A percentile compares a stretch with the other conserved stretches of the same genome.
phyloP scores from a whole-genome alignment of 2,888 invertebrate species.

The Nephrotoma appendiculata region DNA sequence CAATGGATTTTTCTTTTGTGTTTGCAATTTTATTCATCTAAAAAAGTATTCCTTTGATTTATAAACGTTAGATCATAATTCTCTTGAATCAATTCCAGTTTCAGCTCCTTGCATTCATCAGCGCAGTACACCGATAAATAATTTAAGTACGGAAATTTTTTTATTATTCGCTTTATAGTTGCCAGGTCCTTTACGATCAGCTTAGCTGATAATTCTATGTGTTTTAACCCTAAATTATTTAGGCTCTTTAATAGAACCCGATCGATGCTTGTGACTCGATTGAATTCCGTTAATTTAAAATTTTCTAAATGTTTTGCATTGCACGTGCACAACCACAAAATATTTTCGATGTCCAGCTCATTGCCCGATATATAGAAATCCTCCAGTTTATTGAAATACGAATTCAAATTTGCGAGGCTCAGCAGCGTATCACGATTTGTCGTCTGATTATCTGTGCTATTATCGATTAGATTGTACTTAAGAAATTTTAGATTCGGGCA shows the following conservation, averaged over 20 bases:
- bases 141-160: constrained; percentile 10
- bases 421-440: background rate
- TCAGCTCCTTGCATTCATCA: constrained; percentile 10
- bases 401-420: constrained; percentile 5
- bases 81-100: constrained; percentile 10
- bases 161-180: constrained; percentile 8
- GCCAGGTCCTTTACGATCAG: constrained; percentile 7
- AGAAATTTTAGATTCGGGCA: constrained; percentile 12
- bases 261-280: constrained; percentile 8
- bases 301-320: constrained; percentile 11
- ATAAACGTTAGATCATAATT: constrained; percentile 14
- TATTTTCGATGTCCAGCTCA: constrained; percentile 10
- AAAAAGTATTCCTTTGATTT: constrained; percentile 8
- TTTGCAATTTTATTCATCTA: background rate
- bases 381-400: constrained; percentile 11
- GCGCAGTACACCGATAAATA: constrained; percentile 11
- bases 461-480: constrained; percentile 7
- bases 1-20: background rate
- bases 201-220: constrained; percentile 11
- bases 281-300: constrained; percentile 10
- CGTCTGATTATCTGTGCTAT: constrained; percentile 7
- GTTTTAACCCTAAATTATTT: constrained; percentile 7
- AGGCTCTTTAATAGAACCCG: constrained; percentile 8
- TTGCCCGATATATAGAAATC: constrained; percentile 11
- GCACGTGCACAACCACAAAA: constrained; percentile 11